A percentile compares a stretch with the other conserved stretches of the same genome.
Evolutionary conservation across 2,888 invertebrate genomes (phyloP).

Genomic region (Escarpia spicata): DNA sequence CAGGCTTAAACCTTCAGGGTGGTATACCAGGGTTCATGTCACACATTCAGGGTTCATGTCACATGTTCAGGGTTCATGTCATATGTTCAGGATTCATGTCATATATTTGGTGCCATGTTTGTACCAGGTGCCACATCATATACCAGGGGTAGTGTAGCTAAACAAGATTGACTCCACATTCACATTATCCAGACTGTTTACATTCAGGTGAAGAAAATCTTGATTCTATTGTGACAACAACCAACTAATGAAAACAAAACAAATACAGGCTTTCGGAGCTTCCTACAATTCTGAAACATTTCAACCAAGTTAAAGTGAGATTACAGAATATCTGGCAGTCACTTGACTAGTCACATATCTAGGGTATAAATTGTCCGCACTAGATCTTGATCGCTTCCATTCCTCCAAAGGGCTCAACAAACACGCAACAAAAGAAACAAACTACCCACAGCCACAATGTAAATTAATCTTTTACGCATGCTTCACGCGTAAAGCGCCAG

Average conservation of each 20-base stretch:
- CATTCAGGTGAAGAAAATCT: background rate
- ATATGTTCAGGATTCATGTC: background rate
- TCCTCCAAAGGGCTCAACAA: background rate
- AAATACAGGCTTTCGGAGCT: no score
- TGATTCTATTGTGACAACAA: no score
- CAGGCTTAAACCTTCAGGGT: background rate
- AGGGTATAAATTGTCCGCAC: background rate
- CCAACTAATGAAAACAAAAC: no score
- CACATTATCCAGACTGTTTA: background rate
- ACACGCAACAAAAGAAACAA: background rate
- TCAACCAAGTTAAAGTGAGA: background rate
- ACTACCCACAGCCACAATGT: background rate
- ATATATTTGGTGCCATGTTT: background rate
- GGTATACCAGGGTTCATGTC: background rate
- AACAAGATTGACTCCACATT: no score
- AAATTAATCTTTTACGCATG: background rate
- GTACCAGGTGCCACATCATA: background rate
- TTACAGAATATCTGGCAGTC: background rate
- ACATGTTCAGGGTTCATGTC: no score
- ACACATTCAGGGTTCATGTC: background rate
- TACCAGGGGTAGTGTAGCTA: no score
- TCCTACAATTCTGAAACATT: no score
- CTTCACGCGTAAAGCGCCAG: background rate
- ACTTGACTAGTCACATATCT: background rate
- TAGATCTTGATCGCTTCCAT: background rate